Evolutionary conservation across 2,113 vertebrate species (phyloP), one percentile per base, ranked within the genome.

Genomic region (Bos javanicus): DNA sequence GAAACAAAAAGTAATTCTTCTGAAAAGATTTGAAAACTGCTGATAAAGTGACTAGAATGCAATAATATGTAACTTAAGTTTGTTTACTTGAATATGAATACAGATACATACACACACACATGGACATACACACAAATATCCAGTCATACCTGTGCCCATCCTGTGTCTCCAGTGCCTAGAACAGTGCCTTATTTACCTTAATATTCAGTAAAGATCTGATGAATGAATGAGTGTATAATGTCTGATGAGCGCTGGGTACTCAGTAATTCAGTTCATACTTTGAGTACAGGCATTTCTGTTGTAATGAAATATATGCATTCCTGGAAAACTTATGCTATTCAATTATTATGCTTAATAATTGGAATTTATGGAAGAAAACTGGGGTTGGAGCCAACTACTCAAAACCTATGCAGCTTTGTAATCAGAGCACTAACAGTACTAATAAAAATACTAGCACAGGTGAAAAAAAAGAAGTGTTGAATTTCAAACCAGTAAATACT

Each of bases 311-410:
- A 52, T 7, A 59, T 76, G 6, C 1, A 56, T 64, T 95, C 17
- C 26, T 86, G 54, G 81, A 91, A 96, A 96, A 76, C 8, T 7
- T 82, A 21, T 1, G 2, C 81, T 96, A 86, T 97, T 10, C 19
- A 85, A 86, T 71, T 92, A 56, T 94, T 90, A 36, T 13, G 39
- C 52, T 98, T 92, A 91, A 96, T 83, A 87, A 59, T 87, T 82
- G 59, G 19, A 80, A 28, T 83, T 94, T 78, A 87, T 76, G 48
- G 60, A 54, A 48, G n/a, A 59, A 82, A 86, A 94, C 84, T 62
- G 28, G 6, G 5, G 36, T 28, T 87, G 46, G 89, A 81, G 46
- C 62, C 87, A 17, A 46, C 9, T 50, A 57, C 33, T 90, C 8
- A 60, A 84, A 95, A 90, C 23, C 62, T 67, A 0, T 78, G 14